A percentile compares a stretch with the other conserved stretches of the same genome.
phyloP scores from a whole-genome alignment of 2,113 vertebrate genomes.

The Axis porcinus region DNA sequence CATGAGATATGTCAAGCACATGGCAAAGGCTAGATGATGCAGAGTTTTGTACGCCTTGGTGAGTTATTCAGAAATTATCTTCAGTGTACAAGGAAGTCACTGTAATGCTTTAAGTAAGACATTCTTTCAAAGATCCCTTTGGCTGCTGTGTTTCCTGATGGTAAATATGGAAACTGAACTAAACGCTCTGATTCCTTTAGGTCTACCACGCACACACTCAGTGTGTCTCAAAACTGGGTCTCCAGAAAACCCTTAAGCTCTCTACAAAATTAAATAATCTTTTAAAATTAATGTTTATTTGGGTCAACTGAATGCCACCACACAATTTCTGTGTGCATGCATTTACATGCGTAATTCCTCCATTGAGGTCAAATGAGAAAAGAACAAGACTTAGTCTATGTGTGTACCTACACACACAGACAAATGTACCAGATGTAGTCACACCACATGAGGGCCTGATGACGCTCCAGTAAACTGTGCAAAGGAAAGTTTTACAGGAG shows the following conservation, averaged over 20 bases:
- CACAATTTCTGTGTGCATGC: not conserved
- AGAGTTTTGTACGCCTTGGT: not conserved
- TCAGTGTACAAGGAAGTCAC: not conserved
- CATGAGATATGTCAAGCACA: not conserved
- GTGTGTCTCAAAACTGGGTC: not conserved
- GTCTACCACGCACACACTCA: not conserved
- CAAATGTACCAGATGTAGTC: not conserved
- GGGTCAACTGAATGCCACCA: not conserved
- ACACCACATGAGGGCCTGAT: not conserved
- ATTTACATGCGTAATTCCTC: not conserved
- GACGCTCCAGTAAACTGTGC: not conserved
- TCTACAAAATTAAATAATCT: not conserved
- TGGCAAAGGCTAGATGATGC: not conserved
- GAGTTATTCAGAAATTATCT: not conserved
- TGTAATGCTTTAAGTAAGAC: not conserved
- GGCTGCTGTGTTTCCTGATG: not conserved
- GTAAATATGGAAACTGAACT: not conserved
- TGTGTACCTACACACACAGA: too few relatives aligned
- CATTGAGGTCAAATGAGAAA: not conserved
- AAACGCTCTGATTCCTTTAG: not conserved
- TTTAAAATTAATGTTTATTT: not conserved
- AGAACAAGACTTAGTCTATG: not conserved
- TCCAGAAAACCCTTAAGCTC: not conserved
- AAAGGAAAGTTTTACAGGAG: not conserved
- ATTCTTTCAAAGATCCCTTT: slow-evolving; percentile 4